A percentile compares a stretch with the other conserved stretches of the same genome.
Conservation (phyloP, 1,140 invertebrate species). For the Parapsyche elsis region DNA sequence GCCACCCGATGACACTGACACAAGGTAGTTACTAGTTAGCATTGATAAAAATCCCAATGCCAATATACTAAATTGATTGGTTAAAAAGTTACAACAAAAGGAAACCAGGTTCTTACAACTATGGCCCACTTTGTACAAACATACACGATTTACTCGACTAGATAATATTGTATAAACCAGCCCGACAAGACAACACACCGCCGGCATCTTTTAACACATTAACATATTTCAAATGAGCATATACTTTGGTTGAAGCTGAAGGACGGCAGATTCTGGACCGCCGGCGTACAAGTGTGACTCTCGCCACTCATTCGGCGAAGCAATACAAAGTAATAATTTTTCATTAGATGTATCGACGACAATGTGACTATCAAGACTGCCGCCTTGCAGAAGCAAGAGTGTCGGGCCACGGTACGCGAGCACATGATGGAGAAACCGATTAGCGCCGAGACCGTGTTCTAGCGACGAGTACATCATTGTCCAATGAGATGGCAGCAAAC, state of each 20-base stretch:
- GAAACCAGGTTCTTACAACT: too few relatives aligned
- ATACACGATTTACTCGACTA: too few relatives aligned
- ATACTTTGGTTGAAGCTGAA: conserved; percentile 85
- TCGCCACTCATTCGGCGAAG: conserved; percentile 83
- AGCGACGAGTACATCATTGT: conserved; percentile 84
- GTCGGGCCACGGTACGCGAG: conserved; percentile 87
- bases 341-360: conserved; percentile 66
- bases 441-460: conserved; percentile 85
- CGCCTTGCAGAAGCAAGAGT: conserved; percentile 76
- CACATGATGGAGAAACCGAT: conserved; percentile 89
- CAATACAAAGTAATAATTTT: conserved; percentile 80
- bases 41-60: too few relatives aligned
- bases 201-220: neutral
- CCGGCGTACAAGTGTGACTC: conserved; percentile 89
- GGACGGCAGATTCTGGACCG: conserved; percentile 77
- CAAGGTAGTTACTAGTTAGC: too few relatives aligned
- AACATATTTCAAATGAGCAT: conserved; percentile 47
- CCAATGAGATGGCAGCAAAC: conserved; percentile 82
- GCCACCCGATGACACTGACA: too few relatives aligned
- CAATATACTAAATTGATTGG: too few relatives aligned
- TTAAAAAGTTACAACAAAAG: too few relatives aligned
- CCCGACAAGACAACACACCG: neutral
- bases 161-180: too few relatives aligned
- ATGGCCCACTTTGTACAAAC: too few relatives aligned
- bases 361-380: conserved; percentile 56